Evolutionary conservation across 2,888 invertebrate genomes (phyloP), one percentile per base, ranked within the genome.

Genomic region (Beris chalybata): DNA sequence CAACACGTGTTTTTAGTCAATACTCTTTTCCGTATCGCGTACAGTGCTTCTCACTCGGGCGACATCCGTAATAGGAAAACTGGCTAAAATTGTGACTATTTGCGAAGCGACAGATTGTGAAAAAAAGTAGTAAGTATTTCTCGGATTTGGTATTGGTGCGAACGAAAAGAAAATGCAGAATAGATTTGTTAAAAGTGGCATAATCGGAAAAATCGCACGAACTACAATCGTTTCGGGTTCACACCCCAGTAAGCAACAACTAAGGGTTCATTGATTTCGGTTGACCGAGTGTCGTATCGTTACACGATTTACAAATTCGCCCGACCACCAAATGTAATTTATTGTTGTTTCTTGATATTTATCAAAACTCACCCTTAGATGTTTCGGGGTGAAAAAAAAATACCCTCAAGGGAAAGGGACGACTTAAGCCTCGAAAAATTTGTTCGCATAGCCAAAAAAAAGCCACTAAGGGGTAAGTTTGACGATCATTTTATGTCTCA

Each of bases 201-300:
- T 32, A 65, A 65, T 65, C 64, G 47, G 32, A 31, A 45, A n/a
- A 55, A 45, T 65, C 48, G 56, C 64, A 65, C 64, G 64, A 32
- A 48, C 56, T 15, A 56, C 47, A 65, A 64, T 56, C 64, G 56
- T 47, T 65, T 63, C 45, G 38, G 9, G 65, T 68, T 70, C 56
- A 70, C 70, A 68, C 61, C 58, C 63, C 65, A 70, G 55, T 68
- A 58, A 66, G 47, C 65, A 66, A 68, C 54, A 70, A 67, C 67
- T 67, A 65, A 65, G 57, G 59, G 59, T 43, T 54, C 32, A 38
- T 53, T 54, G 45, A 43, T 64, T 64, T 64, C 64, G n/a, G 54
- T 64, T 64, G 64, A 64, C 43, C 53, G 53, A 11, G n/a, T 52
- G 52, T 52, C 44, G 43, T 47, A 58, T 38, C 38, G 38, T 38